Base-by-base conservation (phyloP, 2,113 vertebrate species). In the Pampusana beccarii region DNA sequence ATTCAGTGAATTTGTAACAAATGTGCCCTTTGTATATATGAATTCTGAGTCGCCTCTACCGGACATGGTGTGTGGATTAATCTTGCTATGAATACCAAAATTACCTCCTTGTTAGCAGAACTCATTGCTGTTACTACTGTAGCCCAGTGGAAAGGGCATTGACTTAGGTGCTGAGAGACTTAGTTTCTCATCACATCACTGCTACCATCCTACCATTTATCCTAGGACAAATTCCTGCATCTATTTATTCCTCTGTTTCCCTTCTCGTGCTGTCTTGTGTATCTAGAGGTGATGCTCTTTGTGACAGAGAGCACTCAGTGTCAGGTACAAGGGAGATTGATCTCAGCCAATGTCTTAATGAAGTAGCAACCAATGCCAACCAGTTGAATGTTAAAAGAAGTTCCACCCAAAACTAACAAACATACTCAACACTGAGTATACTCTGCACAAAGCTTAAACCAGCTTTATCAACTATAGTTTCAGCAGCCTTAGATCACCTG, bases 41-140 rank as follows among this genome's bases (percentile, higher is more conserved):
- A 95, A 96, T 96, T 93, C 64, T 88, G 82, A 92, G 60, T 86
- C 8, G 3, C 60, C 56, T 88, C 60, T 84, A 51, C 71, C 92
- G 86, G 82, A 96, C 86, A 51, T 25, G 44, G 51, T 78, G 10
- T 38, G 16, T 93, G 74, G 74, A 88, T 93, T 96, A 88, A 96
- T 94, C 90, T 93, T 96, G 93, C 67, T 93, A 96, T 78, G 90
- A 88, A 95, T 92, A 97, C 82, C 94, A 92, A 92, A 96, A 97
- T 96, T 96, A 93, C 56, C 64, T 88, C 75, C 80, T 71, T 70
- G 40, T 83, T 94, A 94, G 56, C 64, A 70, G 91, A 79, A 80
- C 42, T 82, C 72, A 74, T 44, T 74, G 90, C 64, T 94, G 58
- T 90, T 85, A 94, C 91, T 72, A 88, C 50, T n/a, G 67, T 66